These are phyloP conservation scores for Daptonema setosum DNA, from an alignment of 2,888 invertebrate species.

Conservation along the genomic window DNA sequence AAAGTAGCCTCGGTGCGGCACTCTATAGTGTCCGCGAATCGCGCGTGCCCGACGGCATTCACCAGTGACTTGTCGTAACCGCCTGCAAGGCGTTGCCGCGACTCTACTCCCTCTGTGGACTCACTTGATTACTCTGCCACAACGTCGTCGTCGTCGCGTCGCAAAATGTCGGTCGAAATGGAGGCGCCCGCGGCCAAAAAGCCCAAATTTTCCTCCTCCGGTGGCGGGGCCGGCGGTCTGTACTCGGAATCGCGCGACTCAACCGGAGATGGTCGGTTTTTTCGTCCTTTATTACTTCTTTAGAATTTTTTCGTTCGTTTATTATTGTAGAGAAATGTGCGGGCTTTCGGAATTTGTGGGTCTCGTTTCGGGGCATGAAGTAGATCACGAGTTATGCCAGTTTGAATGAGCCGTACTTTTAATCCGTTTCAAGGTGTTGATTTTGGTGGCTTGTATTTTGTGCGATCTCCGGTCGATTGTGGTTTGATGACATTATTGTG, in stretches of 20 bases:
- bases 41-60: too few relatives aligned
- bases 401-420: neutral
- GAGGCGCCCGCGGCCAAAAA: conserved; percentile 1
- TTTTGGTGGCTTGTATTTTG: too few relatives aligned
- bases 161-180: neutral
- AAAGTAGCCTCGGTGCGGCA: too few relatives aligned
- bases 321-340: neutral
- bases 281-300: neutral
- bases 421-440: neutral
- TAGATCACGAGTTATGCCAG: neutral
- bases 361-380: neutral
- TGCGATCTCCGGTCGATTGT: too few relatives aligned
- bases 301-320: neutral
- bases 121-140: too few relatives aligned
- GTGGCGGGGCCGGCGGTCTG: neutral
- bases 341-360: neutral
- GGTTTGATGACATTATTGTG: too few relatives aligned
- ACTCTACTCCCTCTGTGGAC: too few relatives aligned
- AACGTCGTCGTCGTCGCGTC: too few relatives aligned
- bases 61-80: neutral
- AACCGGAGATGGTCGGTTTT: neutral
- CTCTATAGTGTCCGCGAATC: too few relatives aligned
- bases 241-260: neutral
- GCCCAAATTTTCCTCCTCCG: neutral
- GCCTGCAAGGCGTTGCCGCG: neutral